These are phyloP conservation scores for Hucho hucho DNA, from an alignment of 2,113 vertebrate species.

Conservation along the genomic window DNA sequence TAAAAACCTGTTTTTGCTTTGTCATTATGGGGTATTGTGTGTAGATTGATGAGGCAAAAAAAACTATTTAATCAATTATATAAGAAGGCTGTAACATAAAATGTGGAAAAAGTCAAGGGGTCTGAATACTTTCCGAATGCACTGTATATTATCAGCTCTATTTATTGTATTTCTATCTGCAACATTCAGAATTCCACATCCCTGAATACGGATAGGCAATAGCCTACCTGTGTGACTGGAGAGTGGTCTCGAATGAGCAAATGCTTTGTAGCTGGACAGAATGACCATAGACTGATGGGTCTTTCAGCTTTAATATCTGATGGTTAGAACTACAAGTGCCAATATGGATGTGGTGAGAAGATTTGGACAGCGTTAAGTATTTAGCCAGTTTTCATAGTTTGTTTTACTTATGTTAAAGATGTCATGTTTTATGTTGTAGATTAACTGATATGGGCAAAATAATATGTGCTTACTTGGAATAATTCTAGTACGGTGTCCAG, in stretches of 20 bases:
- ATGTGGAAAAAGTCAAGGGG: too few species aligned
- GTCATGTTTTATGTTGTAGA: slow-evolving; percentile 27
- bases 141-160: too few species aligned
- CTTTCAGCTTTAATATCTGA: slow-evolving; percentile 10
- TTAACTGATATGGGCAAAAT: slow-evolving; percentile 15
- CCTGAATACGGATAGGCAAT: too few species aligned
- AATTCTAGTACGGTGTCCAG: slow-evolving; percentile 29
- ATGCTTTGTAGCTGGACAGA: neutral
- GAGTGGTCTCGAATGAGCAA: neutral
- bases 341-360: slow-evolving; percentile 33
- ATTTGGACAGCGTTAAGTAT: slow-evolving; percentile 45
- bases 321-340: slow-evolving; percentile 34
- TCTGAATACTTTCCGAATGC: too few species aligned
- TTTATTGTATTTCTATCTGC: too few species aligned
- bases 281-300: neutral
- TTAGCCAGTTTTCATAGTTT: slow-evolving; percentile 34
- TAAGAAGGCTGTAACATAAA: too few species aligned
- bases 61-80: too few species aligned
- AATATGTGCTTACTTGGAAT: neutral
- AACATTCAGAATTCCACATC: too few species aligned
- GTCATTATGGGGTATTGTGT: too few species aligned
- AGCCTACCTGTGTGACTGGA: neutral
- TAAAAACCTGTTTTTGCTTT: too few species aligned
- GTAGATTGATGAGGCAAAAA: too few species aligned
- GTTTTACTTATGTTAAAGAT: slow-evolving; percentile 36